phyloP scores from a whole-genome alignment of 2,113 vertebrate species.

The Trachemys scripta region DNA sequence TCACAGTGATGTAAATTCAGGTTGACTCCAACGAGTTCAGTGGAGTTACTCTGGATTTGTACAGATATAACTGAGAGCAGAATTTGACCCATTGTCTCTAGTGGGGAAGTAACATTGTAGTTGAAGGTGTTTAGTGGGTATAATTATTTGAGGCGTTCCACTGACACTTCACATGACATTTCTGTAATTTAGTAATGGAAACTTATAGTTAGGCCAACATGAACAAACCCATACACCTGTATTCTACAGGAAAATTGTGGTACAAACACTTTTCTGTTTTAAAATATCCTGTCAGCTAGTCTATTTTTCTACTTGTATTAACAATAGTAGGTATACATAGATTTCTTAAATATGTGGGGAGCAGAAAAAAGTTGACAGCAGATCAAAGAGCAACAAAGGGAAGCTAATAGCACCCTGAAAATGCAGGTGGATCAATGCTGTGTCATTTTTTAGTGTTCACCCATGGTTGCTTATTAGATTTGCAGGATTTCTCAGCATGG shows the following conservation, averaged over 20 bases:
- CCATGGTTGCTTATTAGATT: background rate
- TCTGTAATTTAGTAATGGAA: conserved; percentile 7
- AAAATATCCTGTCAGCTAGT: conserved; percentile 23
- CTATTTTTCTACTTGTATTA: background rate
- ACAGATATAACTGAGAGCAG: background rate
- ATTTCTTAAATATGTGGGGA: background rate
- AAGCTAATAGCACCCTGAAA: background rate
- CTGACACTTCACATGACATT: conserved; percentile 26
- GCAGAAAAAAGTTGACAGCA: background rate
- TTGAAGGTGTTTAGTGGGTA: background rate
- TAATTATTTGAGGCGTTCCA: conserved; percentile 26
- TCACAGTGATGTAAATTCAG: background rate
- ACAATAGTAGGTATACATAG: background rate
- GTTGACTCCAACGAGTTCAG: background rate
- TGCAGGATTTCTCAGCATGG: background rate
- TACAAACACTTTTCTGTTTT: background rate
- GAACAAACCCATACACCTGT: background rate
- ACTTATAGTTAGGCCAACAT: background rate
- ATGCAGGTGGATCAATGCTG: background rate
- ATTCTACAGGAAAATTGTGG: background rate
- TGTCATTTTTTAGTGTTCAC: background rate
- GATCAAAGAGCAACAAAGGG: background rate
- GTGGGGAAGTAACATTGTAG: conserved; percentile 27
- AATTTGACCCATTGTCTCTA: conserved; percentile 5
- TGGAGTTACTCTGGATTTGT: conserved; percentile 27